Evolutionary conservation across 2,888 invertebrate species (phyloP), one percentile per base, ranked within the genome.

Genomic region (Actias luna): DNA sequence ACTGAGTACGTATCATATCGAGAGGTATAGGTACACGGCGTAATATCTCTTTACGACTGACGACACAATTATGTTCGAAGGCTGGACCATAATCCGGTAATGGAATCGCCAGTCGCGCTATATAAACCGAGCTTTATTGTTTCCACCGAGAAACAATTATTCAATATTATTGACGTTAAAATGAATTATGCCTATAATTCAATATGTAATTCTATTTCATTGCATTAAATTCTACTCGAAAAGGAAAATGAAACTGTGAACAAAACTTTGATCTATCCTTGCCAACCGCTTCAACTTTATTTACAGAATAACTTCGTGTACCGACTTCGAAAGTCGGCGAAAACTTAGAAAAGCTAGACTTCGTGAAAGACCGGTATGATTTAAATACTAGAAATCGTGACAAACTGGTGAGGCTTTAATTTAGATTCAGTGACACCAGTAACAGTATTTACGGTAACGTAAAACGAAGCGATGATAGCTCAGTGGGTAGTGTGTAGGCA

Each of bases 41-140:
- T 52, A 55, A 61, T 64, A 67, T 67, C 65, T 65, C 58, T 67
- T 67, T 63, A 63, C 64, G 62, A 60, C 59, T 66, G 61, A 63
- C 59, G 60, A 58, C 62, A 61, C 67, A 67, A 64, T 65, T 63
- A 63, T 55, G 52, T 62, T 59, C 35, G 22, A 31, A 42, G 29
- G 31, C 42, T 57, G 39, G 57, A 35, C 52, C 58, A 58, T 62
- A 62, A 62, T 57, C 29, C 61, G 25, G 39, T 62, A 62, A 62
- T 62, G 58, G 61, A 62, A 62, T 36, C 36, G 29, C 33, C 33
- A 16, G 31, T 31, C 39, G 61, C 29, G 16, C 55, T 22, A 55
- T 55, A 42, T 57, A 62, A 62, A 55, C 57, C 29, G 2, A 55
- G 55, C 55, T 31, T 39, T 35, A 61, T 42, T 62, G 61, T 58